Evolutionary conservation across 1,140 invertebrate genomes (phyloP), one percentile per base, ranked within the genome.

Genomic region (Aphelinus atriplicis): DNA sequence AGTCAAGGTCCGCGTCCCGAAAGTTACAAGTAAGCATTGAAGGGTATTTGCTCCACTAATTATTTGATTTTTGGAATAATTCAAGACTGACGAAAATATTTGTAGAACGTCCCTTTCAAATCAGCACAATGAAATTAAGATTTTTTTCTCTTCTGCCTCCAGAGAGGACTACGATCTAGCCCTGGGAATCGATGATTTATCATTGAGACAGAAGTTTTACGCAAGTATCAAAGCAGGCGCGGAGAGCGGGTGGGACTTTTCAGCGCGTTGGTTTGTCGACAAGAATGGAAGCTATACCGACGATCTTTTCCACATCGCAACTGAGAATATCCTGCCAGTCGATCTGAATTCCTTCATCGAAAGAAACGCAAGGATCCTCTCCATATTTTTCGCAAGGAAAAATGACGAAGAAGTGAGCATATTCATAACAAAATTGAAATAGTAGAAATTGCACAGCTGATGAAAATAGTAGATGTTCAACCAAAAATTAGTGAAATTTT

Each of bases 231-330:
- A 93, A 81, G 92, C 94, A 47, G 94, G 92, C 1, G 94, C 94
- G 1, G 95, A 96, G 84, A 94, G 92, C 79, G 95, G 95, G 2
- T 96, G 94, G 94, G 95, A 97, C 84, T 97, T 96, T 83, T 94
- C 93, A 0, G 90, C 91, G 3, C 88, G 95, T 57, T 97, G 95
- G 95, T 93, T 93, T 79, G 26, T 26, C 26, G 9, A 45, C 26
- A 4, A 61, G 42, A 43, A 61, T 61, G 67, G 72, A 42, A 63
- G 58, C 42, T 76, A 10, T 26, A 69, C 63, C 3, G 2, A 3
- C 26, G 9, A 45, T 45, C 64, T 79, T 55, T 89, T 88, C 70
- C 85, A 91, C 73, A 89, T 92, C 2, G 86, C 90, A 7, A 92
- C 92, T 0, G 89, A 90, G 4, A 82, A 91, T 61, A 92, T 96